Evolutionary conservation across 1,140 invertebrate genomes (phyloP).

Genomic region (Lordiphosa mommai): DNA sequence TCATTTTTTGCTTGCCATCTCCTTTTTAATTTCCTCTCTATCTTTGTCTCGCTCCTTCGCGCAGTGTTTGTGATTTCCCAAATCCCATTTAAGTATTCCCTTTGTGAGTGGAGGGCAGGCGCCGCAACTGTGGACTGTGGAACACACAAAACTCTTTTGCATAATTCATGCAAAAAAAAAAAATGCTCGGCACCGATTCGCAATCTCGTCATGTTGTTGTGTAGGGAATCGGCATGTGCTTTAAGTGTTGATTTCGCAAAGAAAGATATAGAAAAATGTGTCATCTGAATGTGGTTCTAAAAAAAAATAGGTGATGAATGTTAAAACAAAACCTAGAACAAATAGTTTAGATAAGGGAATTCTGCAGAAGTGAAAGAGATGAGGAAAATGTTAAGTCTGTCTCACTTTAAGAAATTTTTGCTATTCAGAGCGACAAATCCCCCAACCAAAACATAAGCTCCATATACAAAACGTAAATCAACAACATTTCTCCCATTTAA

Average conservation of each 20-base stretch:
- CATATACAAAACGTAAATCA: too few species aligned
- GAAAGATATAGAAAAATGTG: constrained; percentile 4
- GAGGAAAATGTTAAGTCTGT: too few species aligned
- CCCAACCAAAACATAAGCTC: too few species aligned
- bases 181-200: constrained; percentile 20
- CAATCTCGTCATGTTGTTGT: constrained; percentile 11
- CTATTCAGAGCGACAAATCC: too few species aligned
- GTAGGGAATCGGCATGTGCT: constrained; percentile 18
- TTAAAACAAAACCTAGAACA: not conserved
- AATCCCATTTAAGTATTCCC: constrained; percentile 74
- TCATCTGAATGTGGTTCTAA: constrained; percentile 12
- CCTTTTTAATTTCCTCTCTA: constrained; percentile 31
- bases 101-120: constrained; percentile 47
- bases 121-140: constrained; percentile 1
- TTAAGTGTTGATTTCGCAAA: constrained; percentile 28
- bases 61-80: constrained; percentile 58
- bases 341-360: not conserved
- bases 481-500: not conserved
- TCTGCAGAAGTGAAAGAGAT: too few species aligned
- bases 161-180: constrained; percentile 65
- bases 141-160: constrained; percentile 59
- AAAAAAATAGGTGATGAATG: too few species aligned
- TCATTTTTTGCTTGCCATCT: constrained; percentile 11
- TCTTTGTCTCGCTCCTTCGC: constrained; percentile 2
- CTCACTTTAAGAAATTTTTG: too few species aligned